Percentiles rank a stretch among this genome's conserved stretches.
These are phyloP conservation scores for Cathartes aura DNA, from an alignment of 2,113 vertebrate species.

Conservation along the genomic window DNA sequence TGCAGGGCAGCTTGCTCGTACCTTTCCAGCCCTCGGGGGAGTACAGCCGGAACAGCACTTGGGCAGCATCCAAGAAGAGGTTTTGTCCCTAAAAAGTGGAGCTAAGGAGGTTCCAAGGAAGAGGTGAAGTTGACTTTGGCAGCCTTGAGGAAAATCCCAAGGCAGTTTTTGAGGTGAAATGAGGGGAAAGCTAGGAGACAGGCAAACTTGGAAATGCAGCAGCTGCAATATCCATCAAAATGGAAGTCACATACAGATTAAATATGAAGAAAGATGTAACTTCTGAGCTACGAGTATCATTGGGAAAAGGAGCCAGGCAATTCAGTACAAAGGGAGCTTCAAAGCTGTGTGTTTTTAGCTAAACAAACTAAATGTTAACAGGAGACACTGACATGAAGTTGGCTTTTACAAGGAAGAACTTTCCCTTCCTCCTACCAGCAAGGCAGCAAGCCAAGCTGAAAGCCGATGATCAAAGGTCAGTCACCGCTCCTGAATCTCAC, in stretches of 20 bases:
- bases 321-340: not conserved
- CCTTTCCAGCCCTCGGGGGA: not conserved
- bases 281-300: not conserved
- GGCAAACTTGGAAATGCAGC: not conserved
- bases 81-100: not conserved
- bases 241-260: constrained; percentile 17
- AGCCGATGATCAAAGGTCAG: constrained; percentile 52
- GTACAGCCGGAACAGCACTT: not conserved
- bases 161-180: not conserved
- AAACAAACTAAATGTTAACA: constrained; percentile 39
- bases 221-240: constrained; percentile 5
- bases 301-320: not conserved
- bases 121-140: not conserved
- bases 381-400: constrained; percentile 21
- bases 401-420: constrained; percentile 42
- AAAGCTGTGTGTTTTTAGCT: not conserved
- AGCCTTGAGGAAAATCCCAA: not conserved
- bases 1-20: not conserved
- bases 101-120: not conserved
- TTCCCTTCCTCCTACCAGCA: constrained; percentile 10
- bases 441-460: constrained; percentile 34
- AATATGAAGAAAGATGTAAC: constrained; percentile 1
- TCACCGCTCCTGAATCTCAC: constrained; percentile 10
- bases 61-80: not conserved
- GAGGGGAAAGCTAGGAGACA: not conserved